Conservation (phyloP, 2,888 invertebrate species). For the Cacoxenus indagator region DNA sequence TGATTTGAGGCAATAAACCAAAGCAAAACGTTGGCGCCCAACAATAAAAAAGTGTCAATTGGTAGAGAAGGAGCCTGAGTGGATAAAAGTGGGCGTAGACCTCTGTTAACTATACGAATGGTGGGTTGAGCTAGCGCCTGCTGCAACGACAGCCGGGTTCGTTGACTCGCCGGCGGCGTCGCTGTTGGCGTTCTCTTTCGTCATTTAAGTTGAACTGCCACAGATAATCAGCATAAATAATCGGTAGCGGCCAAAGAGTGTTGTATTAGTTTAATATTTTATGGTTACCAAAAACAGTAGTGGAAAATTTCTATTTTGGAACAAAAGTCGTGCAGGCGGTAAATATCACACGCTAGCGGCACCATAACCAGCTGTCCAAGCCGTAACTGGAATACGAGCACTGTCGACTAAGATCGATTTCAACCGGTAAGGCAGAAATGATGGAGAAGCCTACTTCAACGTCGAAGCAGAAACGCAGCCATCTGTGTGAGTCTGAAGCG, state of each 20-base stretch:
- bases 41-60: neutral
- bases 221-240: neutral
- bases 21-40: neutral
- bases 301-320: neutral
- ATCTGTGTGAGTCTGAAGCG: conserved; percentile 46
- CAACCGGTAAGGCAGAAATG: neutral
- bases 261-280: too few species aligned
- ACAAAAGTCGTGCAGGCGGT: neutral
- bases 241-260: neutral
- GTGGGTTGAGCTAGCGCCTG: neutral
- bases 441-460: neutral
- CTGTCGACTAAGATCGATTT: neutral
- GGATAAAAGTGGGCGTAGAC: neutral
- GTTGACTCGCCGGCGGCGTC: conserved; percentile 39
- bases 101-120: neutral
- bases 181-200: neutral
- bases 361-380: conserved; percentile 49
- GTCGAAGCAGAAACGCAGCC: conserved; percentile 19
- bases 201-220: neutral
- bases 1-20: neutral
- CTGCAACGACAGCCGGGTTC: conserved; percentile 35
- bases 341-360: conserved; percentile 45
- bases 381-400: conserved; percentile 56
- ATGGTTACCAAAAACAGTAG: neutral
- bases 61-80: neutral